Base-by-base conservation (phyloP, 2,888 invertebrate genomes). In the Rotaria magnacalcarata region DNA sequence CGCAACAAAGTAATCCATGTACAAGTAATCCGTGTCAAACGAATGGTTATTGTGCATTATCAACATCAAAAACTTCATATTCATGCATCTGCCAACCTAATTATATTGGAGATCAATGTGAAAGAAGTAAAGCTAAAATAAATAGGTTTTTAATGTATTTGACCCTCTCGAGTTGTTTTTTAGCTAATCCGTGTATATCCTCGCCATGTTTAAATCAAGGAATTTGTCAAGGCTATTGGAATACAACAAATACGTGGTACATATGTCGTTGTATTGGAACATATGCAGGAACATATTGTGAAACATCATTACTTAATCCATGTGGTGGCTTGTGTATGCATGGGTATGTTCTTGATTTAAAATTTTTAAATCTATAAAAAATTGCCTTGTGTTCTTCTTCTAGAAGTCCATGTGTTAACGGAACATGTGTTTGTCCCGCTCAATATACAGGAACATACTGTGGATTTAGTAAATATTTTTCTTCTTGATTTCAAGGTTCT, bases 61-160 rank as follows among this genome's bases (percentile, higher is more conserved):
- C 67, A 43, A 24, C 41, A 11, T 50, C 54, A 34, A 43, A 11
- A 47, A 80, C 85, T 11, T 50, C 85, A 14, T 87, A 85, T 60
- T 54, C 60, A 56, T 87, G 87, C 34, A 21, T 84, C 8, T 87
- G 87, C 56, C 60, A 56, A 24, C 10, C 84, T 27, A n/a, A 50
- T 27, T 84, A 41, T 58, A 84, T 85, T 19, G 87, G 87, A 47
- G 21, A 27, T 19, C 47, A 67, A 50, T 87, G 87, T 84, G 60
- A 85, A 80, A 58, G 56, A 58, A 11, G 80, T 80, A 80, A 47
- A 10, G 24, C 0, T 6, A 80, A 47, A 4, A 41, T 10, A 60
- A 10, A 10, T 27, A 1, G 6, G 10, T 60, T 60, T 60, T n/a
- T 0, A 60, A 7, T 10, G 10, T 7, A n/a, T 5, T 67, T 58